Evolutionary conservation across 2,888 invertebrate genomes (phyloP).

Genomic region (Orchesella flavescens): DNA sequence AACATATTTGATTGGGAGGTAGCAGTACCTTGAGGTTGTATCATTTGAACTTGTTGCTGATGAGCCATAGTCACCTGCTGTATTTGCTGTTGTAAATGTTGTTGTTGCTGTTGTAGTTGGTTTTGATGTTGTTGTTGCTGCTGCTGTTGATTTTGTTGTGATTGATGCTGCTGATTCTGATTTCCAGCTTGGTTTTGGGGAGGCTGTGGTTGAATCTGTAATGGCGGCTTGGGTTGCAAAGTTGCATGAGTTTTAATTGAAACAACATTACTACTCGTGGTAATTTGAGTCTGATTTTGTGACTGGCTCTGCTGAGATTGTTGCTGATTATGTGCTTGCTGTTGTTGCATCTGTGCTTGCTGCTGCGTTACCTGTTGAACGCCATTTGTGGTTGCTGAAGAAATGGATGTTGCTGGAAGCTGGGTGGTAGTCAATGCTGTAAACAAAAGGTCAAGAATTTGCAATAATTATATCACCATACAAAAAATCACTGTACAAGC

Average conservation of each 20-base stretch:
- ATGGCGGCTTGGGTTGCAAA: conserved; percentile 69
- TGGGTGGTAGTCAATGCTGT: conserved; percentile 74
- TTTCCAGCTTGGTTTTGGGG: conserved; percentile 29
- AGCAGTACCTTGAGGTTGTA: conserved; percentile 60
- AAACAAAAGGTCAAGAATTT: conserved; percentile 1
- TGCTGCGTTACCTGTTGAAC: conserved; percentile 72
- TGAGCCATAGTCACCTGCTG: conserved; percentile 72
- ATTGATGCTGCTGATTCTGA: conserved; percentile 57
- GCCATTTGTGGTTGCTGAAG: conserved; percentile 74
- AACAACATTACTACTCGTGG: conserved; percentile 47
- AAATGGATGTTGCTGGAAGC: conserved; percentile 74
- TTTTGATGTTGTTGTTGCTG: conserved; percentile 63
- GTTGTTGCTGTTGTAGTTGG: conserved; percentile 73
- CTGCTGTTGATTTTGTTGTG: conserved; percentile 57
- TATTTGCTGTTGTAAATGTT: conserved; percentile 74
- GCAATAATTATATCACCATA: too few relatives aligned
- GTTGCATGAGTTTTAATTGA: conserved; percentile 67
- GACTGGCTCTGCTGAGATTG: conserved; percentile 63
- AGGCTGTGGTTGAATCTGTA: conserved; percentile 70
- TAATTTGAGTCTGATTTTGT: conserved; percentile 57
- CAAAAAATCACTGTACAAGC: too few relatives aligned
- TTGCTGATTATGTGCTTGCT: conserved; percentile 60
- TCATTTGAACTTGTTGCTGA: conserved; percentile 70
- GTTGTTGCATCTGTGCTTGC: conserved; percentile 67
- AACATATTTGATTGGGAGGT: conserved; percentile 65